A percentile compares a stretch with the other conserved stretches of the same genome.
Conservation (phyloP, 2,797 vertebrate genomes). For the Malacoraja senta region DNA sequence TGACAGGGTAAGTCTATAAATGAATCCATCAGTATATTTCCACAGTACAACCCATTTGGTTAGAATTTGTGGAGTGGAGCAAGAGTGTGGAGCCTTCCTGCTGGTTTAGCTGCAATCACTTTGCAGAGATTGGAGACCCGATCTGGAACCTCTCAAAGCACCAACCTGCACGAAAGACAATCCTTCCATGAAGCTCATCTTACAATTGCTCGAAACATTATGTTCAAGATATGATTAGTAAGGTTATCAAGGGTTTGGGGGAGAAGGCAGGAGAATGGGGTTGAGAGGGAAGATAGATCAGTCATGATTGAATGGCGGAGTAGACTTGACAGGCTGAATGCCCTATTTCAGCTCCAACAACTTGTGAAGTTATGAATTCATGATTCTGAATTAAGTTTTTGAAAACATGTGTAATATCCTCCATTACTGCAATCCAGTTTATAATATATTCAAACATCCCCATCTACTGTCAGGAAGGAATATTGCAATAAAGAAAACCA, state of each 20-base stretch:
- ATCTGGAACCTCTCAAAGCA: neutral
- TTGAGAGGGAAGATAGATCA: no score
- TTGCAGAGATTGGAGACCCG: neutral
- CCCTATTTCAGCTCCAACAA: no score
- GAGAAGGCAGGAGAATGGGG: no score
- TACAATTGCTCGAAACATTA: neutral
- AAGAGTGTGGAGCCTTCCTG: neutral
- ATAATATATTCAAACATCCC: constrained; percentile 14
- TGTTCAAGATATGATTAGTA: neutral
- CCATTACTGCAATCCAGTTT: neutral
- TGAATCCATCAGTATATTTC: neutral
- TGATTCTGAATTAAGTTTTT: neutral
- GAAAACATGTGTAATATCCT: neutral
- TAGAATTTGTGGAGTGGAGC: neutral
- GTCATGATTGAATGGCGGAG: no score
- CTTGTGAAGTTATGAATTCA: no score
- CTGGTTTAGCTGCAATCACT: neutral
- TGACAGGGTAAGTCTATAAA: no score
- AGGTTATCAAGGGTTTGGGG: no score
- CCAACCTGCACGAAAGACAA: no score
- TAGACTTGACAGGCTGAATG: no score
- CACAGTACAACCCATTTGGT: neutral
- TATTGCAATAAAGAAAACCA: neutral
- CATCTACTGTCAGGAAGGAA: constrained; percentile 14
- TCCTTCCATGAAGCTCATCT: neutral